Base-by-base conservation (phyloP, 1,140 invertebrate genomes). In the Drosophila kanapiae region DNA sequence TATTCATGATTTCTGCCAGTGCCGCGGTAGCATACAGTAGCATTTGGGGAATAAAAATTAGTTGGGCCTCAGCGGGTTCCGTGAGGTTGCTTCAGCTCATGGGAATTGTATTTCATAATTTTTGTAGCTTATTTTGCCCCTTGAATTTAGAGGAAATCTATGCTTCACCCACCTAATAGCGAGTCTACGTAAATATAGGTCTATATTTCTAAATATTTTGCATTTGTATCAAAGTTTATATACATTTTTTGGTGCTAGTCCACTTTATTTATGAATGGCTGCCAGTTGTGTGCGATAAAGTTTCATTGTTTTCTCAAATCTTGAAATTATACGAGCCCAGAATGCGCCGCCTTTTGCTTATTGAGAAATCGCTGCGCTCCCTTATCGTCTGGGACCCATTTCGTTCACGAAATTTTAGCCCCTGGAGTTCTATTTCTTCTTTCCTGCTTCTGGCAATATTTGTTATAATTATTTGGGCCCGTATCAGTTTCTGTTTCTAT, bases 281-380 rank as follows among this genome's bases (percentile, higher is more conserved):
- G 11, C 11, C 31, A 35, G 18, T 62, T 54, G 23, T 23, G 59
- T 54, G 71, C 71, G 81, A 84, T 84, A 82, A 72, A 80, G 54
- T 58, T 74, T 71, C 61, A 80, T 70, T 68, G 76, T 79, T 83
- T 38, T 33, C 70, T 65, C 58, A 51, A 63, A 57, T 56, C 70
- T 53, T 31, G 49, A 53, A 48, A 62, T 72, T 54, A 27, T 47
- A 43, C 11, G 43, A 40, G 37, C 58, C 31, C 13, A 54, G 62
- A 58, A 61, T 63, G 65, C 60, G 49, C 70, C 29, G 56, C 49
- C 51, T 40, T 35, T 43, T 53, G 27, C 51, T 71, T 65, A 80
- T 80, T 80, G 77, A 51, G 59, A 77, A 77, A 69, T 80, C 80
- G 62, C 57, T 49, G 47, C 65, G 56, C 23, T 38, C 68, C 33